Evolutionary conservation across 2,113 vertebrate genomes (phyloP).

Genomic region (Neoarius graeffei): DNA sequence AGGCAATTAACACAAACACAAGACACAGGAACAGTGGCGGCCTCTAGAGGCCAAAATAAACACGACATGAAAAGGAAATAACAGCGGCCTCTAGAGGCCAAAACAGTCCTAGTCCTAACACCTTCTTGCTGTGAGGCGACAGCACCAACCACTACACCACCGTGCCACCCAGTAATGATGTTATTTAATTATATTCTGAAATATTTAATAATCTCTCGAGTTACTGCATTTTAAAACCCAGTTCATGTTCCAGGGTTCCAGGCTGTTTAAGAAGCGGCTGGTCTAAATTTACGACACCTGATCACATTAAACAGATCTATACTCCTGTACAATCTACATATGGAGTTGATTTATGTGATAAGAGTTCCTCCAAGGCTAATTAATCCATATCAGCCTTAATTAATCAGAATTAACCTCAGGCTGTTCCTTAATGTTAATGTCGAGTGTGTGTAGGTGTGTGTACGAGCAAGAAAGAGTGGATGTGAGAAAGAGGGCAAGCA

Average conservation of each 20-base stretch:
- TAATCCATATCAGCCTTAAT: slow-evolving; percentile 71
- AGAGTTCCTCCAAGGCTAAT: slow-evolving; percentile 67
- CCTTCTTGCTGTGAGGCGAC: too few species aligned
- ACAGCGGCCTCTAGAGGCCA: too few species aligned
- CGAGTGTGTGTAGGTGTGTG: slow-evolving; percentile 41
- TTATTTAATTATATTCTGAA: too few species aligned
- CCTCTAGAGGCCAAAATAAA: too few species aligned
- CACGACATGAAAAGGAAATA: too few species aligned
- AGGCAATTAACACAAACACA: too few species aligned
- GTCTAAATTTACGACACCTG: slow-evolving; percentile 1
- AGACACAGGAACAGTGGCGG: too few species aligned
- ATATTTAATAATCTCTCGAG: neutral
- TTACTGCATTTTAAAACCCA: neutral
- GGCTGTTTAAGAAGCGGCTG: neutral
- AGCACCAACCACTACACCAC: too few species aligned
- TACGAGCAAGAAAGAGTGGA: neutral
- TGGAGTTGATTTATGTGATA: slow-evolving; percentile 67
- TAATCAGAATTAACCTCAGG: slow-evolving; percentile 70
- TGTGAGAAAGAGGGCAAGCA: slow-evolving; percentile 25
- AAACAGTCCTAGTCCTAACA: too few species aligned
- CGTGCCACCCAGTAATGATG: too few species aligned
- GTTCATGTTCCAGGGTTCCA: neutral
- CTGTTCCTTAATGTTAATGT: slow-evolving; percentile 59
- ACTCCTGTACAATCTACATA: slow-evolving; percentile 44
- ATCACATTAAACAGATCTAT: slow-evolving; percentile 24